Percentiles rank a stretch among this genome's conserved stretches.
phyloP scores from a whole-genome alignment of 2,888 invertebrate genomes.

The Pyrochroa serraticornis region DNA sequence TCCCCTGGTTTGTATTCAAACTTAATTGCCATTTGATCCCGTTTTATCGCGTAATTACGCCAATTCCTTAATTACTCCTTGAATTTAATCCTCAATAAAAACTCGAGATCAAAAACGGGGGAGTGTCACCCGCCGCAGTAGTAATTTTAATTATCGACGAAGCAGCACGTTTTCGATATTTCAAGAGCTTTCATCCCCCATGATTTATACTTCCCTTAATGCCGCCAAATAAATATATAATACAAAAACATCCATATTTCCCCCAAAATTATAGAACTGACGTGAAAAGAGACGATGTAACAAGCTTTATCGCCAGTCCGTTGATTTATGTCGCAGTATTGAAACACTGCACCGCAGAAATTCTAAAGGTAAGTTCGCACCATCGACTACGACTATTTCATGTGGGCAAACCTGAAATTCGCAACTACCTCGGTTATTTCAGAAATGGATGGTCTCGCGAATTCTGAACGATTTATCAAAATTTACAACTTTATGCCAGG shows the following conservation, averaged over 20 bases:
- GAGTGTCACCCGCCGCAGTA: not conserved
- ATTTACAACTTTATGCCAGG: not conserved
- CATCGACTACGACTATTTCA: not conserved
- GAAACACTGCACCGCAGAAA: not conserved
- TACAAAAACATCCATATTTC: conserved; percentile 19
- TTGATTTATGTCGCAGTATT: conserved; percentile 3
- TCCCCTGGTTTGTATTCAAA: no score
- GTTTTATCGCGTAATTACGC: no score
- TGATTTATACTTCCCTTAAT: conserved; percentile 5
- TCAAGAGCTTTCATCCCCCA: not conserved
- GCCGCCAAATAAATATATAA: conserved; percentile 8
- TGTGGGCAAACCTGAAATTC: not conserved
- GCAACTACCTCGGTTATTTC: not conserved
- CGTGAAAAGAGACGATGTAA: conserved; percentile 16
- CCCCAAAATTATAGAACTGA: conserved; percentile 12
- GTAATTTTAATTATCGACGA: not conserved
- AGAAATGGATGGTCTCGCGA: not conserved
- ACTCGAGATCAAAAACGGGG: not conserved
- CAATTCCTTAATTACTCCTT: not conserved
- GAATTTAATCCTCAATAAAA: not conserved
- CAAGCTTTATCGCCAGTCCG: conserved; percentile 8
- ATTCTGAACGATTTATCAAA: not conserved
- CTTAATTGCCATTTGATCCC: no score
- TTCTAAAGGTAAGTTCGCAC: not conserved
- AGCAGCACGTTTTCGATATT: not conserved